Conservation (phyloP, 2,888 invertebrate species). For the Mylabris sibirica region DNA sequence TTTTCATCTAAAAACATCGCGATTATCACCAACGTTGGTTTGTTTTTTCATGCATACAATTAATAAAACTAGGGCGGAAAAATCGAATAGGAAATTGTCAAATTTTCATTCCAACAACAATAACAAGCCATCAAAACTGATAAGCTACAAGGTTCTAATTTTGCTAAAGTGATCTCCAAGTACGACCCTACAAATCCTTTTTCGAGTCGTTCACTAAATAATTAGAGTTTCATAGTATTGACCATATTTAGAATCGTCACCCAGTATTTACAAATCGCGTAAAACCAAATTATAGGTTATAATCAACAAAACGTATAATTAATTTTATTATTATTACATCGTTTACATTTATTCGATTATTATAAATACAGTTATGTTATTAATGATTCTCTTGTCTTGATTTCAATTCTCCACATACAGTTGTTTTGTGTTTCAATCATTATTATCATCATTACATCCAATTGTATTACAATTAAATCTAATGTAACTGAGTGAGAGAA, state of each 20-base stretch:
- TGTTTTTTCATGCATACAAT: neutral
- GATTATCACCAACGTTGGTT: too few species aligned
- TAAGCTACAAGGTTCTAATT: too few species aligned
- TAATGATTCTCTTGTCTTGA: constrained; percentile 38
- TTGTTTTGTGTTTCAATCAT: neutral
- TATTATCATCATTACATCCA: neutral
- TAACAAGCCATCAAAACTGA: too few species aligned
- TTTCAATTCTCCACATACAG: constrained; percentile 33
- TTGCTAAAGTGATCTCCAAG: too few species aligned
- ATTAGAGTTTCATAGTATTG: too few species aligned
- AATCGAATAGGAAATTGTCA: neutral
- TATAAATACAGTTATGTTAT: constrained; percentile 44
- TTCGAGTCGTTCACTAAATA: too few species aligned
- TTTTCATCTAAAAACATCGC: neutral
- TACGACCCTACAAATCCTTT: too few species aligned
- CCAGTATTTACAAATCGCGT: neutral
- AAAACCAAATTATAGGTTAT: neutral
- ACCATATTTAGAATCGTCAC: too few species aligned
- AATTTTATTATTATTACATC: constrained; percentile 39
- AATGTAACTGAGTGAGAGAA: too few species aligned
- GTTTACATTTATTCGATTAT: constrained; percentile 42
- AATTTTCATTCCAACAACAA: neutral
- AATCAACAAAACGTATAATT: constrained; percentile 18
- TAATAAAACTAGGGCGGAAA: neutral
- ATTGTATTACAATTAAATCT: neutral